Evolutionary conservation across 2,113 vertebrate species (phyloP).

Genomic region (Ariopsis seemanni): DNA sequence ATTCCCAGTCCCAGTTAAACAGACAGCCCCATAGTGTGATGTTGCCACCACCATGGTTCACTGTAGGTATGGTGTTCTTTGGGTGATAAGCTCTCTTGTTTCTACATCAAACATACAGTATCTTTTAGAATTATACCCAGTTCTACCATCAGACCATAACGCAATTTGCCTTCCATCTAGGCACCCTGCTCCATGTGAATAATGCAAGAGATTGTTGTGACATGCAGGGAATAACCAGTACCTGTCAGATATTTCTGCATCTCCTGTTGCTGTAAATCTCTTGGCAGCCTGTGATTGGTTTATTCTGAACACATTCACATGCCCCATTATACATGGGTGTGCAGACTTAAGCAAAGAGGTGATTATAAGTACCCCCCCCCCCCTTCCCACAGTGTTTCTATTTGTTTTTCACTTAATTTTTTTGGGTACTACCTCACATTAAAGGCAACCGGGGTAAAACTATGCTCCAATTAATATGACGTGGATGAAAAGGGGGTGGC

Average conservation of each 20-base stretch:
- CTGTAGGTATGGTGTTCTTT: neutral
- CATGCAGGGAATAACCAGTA: neutral
- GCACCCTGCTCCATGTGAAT: no score
- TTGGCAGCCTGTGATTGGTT: neutral
- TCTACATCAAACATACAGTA: neutral
- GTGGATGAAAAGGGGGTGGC: no score
- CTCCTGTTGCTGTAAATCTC: neutral
- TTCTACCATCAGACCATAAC: neutral
- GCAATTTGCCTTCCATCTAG: neutral
- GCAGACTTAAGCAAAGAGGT: neutral
- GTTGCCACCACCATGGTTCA: neutral
- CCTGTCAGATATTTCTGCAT: neutral
- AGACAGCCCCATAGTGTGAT: neutral
- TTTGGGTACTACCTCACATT: neutral
- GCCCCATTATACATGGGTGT: neutral
- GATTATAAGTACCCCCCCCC: neutral
- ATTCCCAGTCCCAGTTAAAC: neutral
- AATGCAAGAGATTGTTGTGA: neutral
- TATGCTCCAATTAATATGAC: no score
- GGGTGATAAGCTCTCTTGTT: neutral
- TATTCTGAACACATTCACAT: neutral
- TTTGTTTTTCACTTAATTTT: neutral
- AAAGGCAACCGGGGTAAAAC: no score
- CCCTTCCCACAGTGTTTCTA: neutral
- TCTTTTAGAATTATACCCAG: neutral